Evolutionary conservation across 2,888 invertebrate species (phyloP), one percentile per base, ranked within the genome.

Genomic region (Cyaniris semiargus): DNA sequence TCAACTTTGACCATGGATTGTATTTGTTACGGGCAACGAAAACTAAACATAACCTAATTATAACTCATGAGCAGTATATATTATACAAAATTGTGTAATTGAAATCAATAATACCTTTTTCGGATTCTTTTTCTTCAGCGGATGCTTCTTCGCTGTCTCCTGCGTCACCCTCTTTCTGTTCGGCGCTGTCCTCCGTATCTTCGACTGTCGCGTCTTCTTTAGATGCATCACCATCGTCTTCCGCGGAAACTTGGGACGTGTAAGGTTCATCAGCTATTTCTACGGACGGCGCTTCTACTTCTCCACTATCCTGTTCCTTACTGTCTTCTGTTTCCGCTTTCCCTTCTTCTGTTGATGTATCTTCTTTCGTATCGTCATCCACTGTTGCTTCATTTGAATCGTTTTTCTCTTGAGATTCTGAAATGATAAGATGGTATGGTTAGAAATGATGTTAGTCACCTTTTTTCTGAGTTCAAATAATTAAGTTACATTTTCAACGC

Each of bases 191-290:
- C 84, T 86, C 86, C 77, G 66, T 66, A 27, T 66, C 31, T 66
- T 66, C 66, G 13, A 66, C 66, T 31, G 27, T 66, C 27, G 27
- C 78, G 71, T 89, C 87, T 85, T 93, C 93, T 80, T 88, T 90
- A 76, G 91, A 90, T 78, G 92, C 90, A 81, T 88, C 86, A 75
- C 88, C 86, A 77, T 93, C 83, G 80, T 90, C 92, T 84, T 94
- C 95, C 77, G 92, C 90, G 81, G 95, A 91, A 79, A 88, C 88
- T 85, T 92, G 90, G 81, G 92, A 84, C 77, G 91, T 86, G 80
- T 93, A 92, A 34, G 95, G 94, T 83, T 95, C 94, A 79, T 94
- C 94, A 78, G 92, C 93, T 82, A 93, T 89, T 87, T 93, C 92
- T 77, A 94, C 85, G 75, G 91, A 90, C 76, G 92, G 92, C 71